Evolutionary conservation across 1,140 invertebrate genomes (phyloP).

Genomic region (Drosophila nannoptera): DNA sequence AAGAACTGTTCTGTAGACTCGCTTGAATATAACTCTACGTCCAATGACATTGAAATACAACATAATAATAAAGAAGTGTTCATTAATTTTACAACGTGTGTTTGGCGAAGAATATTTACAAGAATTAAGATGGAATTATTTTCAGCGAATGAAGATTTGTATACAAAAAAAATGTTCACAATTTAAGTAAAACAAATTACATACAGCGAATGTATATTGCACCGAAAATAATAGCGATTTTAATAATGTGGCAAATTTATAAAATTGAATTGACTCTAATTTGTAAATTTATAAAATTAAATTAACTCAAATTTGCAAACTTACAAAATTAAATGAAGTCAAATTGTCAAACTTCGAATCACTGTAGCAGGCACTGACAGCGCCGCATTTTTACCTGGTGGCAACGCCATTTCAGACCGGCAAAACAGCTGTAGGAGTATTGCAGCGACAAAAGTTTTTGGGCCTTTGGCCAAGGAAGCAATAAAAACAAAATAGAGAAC

Average conservation of each 20-base stretch:
- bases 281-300: background rate
- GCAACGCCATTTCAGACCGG: constrained; percentile 15
- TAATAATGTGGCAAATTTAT: background rate
- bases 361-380: constrained; percentile 16
- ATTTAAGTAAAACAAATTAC: no score
- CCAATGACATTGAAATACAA: background rate
- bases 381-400: background rate
- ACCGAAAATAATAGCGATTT: no score
- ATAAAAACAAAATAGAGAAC: background rate
- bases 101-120: no score
- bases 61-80: background rate
- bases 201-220: no score
- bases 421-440: constrained; percentile 21
- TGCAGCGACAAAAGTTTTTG: constrained; percentile 6
- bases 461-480: background rate
- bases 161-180: no score
- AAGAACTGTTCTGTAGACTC: no score
- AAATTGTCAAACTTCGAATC: background rate
- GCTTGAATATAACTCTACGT: no score
- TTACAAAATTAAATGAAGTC: background rate
- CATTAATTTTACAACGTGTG: background rate
- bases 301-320: background rate
- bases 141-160: no score
- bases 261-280: background rate
- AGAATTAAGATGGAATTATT: no score